Percentiles rank a stretch among this genome's conserved stretches.
phyloP scores from a whole-genome alignment of 2,113 vertebrate genomes.

The Aviceda subcristata region DNA sequence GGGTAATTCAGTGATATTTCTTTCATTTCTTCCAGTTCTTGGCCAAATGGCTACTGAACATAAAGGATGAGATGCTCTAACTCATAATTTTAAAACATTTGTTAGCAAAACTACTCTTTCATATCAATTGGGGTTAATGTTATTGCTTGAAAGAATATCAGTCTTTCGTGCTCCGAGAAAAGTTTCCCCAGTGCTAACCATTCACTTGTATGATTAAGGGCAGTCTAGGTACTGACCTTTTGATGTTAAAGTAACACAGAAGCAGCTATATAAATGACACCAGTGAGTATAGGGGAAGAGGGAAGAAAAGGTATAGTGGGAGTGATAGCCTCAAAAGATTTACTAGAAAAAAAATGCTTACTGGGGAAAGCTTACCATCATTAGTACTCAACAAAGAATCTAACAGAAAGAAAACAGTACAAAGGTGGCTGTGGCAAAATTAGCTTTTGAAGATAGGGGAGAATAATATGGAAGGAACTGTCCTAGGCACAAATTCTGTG shows the following conservation, averaged over 20 bases:
- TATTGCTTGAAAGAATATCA: not conserved
- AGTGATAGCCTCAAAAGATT: not conserved
- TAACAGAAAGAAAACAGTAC: constrained; percentile 8
- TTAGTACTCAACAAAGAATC: constrained; percentile 37
- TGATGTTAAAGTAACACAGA: not conserved
- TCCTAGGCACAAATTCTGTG: constrained; percentile 22
- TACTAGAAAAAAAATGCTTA: not conserved
- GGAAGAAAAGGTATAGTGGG: not conserved
- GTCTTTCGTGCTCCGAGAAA: not conserved
- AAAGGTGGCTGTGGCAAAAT: constrained; percentile 8
- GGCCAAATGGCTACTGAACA: not conserved
- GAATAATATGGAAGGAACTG: not conserved
- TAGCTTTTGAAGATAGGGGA: not conserved
- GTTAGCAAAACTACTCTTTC: not conserved
- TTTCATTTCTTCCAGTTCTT: not conserved
- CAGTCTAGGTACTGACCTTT: not conserved
- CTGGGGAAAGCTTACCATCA: not conserved
- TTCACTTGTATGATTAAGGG: not conserved
- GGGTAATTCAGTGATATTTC: not conserved
- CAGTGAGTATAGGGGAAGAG: not conserved
- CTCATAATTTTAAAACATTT: not conserved
- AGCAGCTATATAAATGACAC: not conserved
- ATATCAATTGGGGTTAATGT: not conserved
- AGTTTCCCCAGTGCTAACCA: not conserved
- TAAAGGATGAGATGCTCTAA: not conserved